A percentile compares a stretch with the other conserved stretches of the same genome.
These are phyloP conservation scores for Hypotaenidia philippensis DNA, from an alignment of 2,797 vertebrate genomes.

Conservation along the genomic window DNA sequence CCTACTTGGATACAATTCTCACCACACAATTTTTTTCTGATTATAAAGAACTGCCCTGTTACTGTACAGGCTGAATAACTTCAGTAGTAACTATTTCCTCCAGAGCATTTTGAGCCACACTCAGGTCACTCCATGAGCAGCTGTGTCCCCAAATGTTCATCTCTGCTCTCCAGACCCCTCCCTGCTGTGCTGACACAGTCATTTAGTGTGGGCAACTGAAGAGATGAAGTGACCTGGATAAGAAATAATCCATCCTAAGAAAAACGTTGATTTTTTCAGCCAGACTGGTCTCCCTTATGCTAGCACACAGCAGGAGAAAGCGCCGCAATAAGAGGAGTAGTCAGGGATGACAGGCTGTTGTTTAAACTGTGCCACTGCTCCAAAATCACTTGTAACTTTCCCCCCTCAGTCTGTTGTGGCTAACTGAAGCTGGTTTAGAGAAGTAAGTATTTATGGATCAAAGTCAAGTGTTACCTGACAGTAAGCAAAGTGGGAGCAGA, in stretches of 20 bases:
- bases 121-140: neutral
- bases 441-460: neutral
- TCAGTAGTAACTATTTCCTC: neutral
- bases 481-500: neutral
- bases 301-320: neutral
- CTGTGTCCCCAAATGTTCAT: accelerated
- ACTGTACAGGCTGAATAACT: neutral
- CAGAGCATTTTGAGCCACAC: neutral
- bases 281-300: neutral
- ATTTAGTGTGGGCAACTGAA: neutral
- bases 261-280: neutral
- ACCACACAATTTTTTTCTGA: neutral
- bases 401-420: neutral
- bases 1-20: neutral
- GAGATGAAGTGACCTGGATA: neutral
- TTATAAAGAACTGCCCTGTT: neutral
- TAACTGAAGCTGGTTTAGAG: neutral
- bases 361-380: neutral
- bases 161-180: neutral
- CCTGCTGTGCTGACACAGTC: neutral
- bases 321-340: neutral
- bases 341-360: neutral
- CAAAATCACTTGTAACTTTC: neutral
- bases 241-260: neutral
- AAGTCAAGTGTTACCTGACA: neutral